Conservation (phyloP, 1,140 invertebrate species). For the Daktulosphaira vitifoliae region DNA sequence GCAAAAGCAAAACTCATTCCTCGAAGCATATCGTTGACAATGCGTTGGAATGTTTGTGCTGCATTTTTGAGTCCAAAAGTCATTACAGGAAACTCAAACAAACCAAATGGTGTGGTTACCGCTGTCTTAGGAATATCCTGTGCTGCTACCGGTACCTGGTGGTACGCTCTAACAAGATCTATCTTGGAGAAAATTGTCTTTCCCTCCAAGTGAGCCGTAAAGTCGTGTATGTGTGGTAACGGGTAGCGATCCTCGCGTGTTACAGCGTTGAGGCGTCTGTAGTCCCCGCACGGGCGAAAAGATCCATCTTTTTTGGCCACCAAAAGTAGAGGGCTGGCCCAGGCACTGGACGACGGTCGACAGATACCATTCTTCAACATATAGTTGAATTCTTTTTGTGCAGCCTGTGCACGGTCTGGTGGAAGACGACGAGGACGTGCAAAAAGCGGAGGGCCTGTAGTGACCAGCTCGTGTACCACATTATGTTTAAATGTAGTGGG, state of each 20-base stretch:
- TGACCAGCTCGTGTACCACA: constrained; percentile 1
- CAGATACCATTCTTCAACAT: constrained; percentile 40
- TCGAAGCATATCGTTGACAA: too few species aligned
- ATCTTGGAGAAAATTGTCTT: constrained; percentile 45
- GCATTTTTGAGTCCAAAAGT: too few species aligned
- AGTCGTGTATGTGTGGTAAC: constrained; percentile 41
- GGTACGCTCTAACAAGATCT: too few species aligned
- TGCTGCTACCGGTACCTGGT: constrained; percentile 41
- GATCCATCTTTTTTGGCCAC: constrained; percentile 40
- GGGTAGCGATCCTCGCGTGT: constrained; percentile 43
- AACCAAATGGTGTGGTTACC: constrained; percentile 41
- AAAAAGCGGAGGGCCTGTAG: constrained; percentile 14
- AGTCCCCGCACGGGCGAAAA: constrained; percentile 45
- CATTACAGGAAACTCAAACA: too few species aligned
- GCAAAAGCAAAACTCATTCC: too few species aligned
- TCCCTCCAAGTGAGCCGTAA: constrained; percentile 41
- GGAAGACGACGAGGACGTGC: constrained; percentile 5
- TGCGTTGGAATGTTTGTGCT: constrained; percentile 45
- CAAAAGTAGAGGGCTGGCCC: constrained; percentile 45
- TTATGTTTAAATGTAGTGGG: neutral
- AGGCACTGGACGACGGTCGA: constrained; percentile 42
- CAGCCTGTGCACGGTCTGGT: neutral
- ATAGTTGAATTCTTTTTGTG: constrained; percentile 2
- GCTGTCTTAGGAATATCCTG: constrained; percentile 43
- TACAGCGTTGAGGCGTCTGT: constrained; percentile 43